A percentile compares a stretch with the other conserved stretches of the same genome.
phyloP scores from a whole-genome alignment of 2,113 vertebrate species.

The Tachuris rubrigastra region DNA sequence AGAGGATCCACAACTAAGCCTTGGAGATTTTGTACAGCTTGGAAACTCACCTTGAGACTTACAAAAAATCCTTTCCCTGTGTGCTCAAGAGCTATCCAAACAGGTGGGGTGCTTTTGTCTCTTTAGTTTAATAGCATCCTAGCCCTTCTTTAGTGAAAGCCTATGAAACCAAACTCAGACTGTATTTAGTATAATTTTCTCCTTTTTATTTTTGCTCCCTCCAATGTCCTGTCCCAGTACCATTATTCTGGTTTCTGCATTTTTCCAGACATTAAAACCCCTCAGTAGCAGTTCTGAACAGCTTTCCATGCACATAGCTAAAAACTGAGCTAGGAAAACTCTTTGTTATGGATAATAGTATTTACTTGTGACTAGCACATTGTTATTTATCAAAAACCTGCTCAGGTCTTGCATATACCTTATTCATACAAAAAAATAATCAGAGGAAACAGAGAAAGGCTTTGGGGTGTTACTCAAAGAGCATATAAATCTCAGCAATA shows the following conservation, averaged over 20 bases:
- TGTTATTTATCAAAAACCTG: background rate
- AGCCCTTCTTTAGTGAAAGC: background rate
- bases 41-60: background rate
- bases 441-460: background rate
- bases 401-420: background rate
- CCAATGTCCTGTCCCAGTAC: background rate
- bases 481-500: background rate
- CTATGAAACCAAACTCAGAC: background rate
- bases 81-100: background rate
- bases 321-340: background rate
- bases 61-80: background rate
- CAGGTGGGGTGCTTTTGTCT: fast-evolving
- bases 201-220: background rate
- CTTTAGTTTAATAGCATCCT: background rate
- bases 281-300: background rate
- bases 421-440: background rate
- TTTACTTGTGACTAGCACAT: background rate
- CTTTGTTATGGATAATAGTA: background rate
- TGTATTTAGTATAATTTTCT: background rate
- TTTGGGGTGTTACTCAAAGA: background rate
- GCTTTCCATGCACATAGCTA: background rate
- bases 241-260: background rate
- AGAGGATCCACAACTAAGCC: background rate
- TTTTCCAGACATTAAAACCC: background rate
- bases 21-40: background rate